Base-by-base conservation (phyloP, 1,140 invertebrate species). In the Atta colombica region DNA sequence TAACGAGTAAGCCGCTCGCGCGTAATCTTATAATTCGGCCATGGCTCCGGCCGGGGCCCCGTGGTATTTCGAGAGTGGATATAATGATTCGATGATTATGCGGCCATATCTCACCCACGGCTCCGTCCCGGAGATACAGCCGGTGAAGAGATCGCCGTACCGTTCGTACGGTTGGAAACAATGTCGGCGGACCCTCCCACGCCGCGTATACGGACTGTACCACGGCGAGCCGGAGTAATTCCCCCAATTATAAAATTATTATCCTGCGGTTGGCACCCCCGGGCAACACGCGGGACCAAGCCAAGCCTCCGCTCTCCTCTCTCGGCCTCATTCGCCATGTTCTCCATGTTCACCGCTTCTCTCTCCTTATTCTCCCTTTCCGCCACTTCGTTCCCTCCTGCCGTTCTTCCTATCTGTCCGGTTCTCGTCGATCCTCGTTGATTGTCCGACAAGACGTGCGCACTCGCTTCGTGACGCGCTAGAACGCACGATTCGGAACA, bases 201-300 rank as follows among this genome's bases (percentile, higher is more conserved):
- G 94, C 94, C 90, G 89, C 90, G 87, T 88, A 91, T 88, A 88
- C 82, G 90, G 93, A 93, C 92, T 92, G 75, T 60, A 80, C 77
- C n/a, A 92, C 90, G 91, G 92, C 93, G 93, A 95, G 94, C 92
- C 94, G 74, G 89, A 94, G 94, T 94, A 95, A 95, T 95, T 95
- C 93, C 94, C 94, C 93, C 94, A 95, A 94, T 95, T 95, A 95
- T 95, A 94, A 95, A 94, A 95, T 95, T 95, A 95, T 95, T 94
- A 95, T 95, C 94, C 93, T 95, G 94, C 93, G 94, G 94, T 95
- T 94, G 94, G 94, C 94, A 95, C 94, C 94, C 94, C 91, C 93
- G 91, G 94, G 94, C 94, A 94, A 94, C 94, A 94, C 94, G 92
- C 94, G 92, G 89, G 90, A 89, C 91, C 92, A 91, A 89, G 71